These are phyloP conservation scores for Drosophila repleta DNA, from an alignment of 1,140 invertebrate species.

Conservation along the genomic window DNA sequence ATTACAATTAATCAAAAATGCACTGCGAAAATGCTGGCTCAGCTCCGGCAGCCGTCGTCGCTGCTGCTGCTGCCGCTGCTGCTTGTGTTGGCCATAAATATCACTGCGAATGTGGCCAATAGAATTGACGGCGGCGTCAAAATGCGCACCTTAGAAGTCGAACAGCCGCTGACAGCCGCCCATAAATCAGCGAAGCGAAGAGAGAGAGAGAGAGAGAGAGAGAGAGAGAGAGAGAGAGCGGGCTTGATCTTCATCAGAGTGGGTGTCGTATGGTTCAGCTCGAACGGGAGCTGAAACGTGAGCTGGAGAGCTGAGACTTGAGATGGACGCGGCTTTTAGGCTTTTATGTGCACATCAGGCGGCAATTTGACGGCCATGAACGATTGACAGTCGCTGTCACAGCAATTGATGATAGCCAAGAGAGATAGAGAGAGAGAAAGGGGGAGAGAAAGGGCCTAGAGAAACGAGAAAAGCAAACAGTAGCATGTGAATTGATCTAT, in stretches of 20 bases:
- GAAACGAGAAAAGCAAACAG: neutral
- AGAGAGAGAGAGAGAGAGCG: neutral
- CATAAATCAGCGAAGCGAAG: constrained; percentile 48
- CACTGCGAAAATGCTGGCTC: neutral
- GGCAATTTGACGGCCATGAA: constrained; percentile 78
- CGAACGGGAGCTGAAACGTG: neutral
- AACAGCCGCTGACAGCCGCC: constrained; percentile 40
- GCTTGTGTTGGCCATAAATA: constrained; percentile 54
- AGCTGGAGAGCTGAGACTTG: neutral
- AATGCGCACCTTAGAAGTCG: constrained; percentile 61
- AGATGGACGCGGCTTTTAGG: constrained; percentile 52
- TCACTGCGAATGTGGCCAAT: constrained; percentile 57
- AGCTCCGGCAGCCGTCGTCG: too few species aligned
- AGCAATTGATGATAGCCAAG: constrained; percentile 42
- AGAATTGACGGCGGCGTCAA: constrained; percentile 76
- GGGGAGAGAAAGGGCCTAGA: neutral
- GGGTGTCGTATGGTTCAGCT: constrained; percentile 39
- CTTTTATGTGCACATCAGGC: constrained; percentile 68
- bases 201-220: neutral
- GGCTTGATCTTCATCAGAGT: constrained; percentile 21
- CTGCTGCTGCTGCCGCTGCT: neutral
- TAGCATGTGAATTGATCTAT: too few species aligned
- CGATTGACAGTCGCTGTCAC: constrained; percentile 65
- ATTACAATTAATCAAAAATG: constrained; percentile 81
- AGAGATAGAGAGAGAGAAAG: neutral